Evolutionary conservation across 2,888 invertebrate genomes (phyloP).

Genomic region (Hipparchia semele): DNA sequence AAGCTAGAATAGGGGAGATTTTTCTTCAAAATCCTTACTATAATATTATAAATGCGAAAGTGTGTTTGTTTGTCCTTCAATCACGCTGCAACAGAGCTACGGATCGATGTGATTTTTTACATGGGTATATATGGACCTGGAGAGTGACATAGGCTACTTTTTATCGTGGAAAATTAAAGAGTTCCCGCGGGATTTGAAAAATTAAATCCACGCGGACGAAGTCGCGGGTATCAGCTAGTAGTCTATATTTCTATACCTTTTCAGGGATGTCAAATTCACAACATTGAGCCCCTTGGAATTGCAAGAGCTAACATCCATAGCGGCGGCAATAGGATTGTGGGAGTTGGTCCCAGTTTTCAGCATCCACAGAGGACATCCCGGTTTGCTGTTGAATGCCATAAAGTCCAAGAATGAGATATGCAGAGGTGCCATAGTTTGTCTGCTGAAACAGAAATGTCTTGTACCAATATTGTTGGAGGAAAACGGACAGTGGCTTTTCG

Average conservation of each 20-base stretch:
- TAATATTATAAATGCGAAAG: too few relatives aligned
- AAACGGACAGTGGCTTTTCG: conserved; percentile 76
- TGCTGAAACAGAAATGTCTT: conserved; percentile 59
- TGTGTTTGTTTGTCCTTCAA: too few relatives aligned
- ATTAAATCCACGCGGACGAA: too few relatives aligned
- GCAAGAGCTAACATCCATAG: conserved; percentile 61
- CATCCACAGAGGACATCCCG: conserved; percentile 64
- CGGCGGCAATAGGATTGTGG: conserved; percentile 77
- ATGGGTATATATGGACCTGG: too few relatives aligned
- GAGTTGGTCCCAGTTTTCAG: conserved; percentile 69
- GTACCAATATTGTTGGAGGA: conserved; percentile 68
- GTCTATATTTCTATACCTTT: conserved; percentile 15
- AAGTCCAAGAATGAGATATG: conserved; percentile 60
- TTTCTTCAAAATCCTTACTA: too few relatives aligned
- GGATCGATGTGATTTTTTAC: too few relatives aligned
- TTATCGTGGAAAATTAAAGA: too few relatives aligned
- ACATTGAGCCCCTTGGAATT: conserved; percentile 57
- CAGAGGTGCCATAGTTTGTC: conserved; percentile 63
- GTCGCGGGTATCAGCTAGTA: not conserved
- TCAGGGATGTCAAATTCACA: conserved; percentile 67
- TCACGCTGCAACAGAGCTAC: too few relatives aligned
- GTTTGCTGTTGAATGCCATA: conserved; percentile 60
- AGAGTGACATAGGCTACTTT: too few relatives aligned
- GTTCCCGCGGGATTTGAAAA: too few relatives aligned
- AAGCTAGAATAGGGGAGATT: too few relatives aligned